Evolutionary conservation across 1,140 invertebrate species (phyloP).

Genomic region (Diabrotica virgifera): DNA sequence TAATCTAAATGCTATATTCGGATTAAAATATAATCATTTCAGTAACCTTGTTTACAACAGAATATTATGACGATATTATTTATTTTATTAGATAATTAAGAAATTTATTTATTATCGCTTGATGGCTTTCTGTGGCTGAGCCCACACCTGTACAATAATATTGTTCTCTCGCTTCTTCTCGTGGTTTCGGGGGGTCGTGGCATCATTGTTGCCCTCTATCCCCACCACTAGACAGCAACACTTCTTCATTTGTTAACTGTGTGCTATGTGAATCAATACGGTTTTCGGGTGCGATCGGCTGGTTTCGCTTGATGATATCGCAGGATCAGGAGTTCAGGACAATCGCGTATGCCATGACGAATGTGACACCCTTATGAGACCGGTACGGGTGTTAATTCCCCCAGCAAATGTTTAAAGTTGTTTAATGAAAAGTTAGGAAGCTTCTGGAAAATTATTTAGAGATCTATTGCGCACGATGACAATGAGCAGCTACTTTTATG

Average conservation of each 20-base stretch:
- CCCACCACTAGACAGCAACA: conserved; percentile 12
- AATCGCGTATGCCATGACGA: conserved; percentile 24
- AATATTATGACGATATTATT: no score
- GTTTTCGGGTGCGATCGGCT: conserved; percentile 14
- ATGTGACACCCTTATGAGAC: conserved; percentile 13
- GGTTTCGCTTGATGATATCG: conserved; percentile 20
- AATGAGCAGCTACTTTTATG: no score
- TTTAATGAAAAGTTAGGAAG: no score
- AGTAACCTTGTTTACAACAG: no score
- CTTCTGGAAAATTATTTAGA: no score
- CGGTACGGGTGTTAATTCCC: conserved; percentile 1
- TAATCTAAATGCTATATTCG: no score
- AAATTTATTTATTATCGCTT: no score
- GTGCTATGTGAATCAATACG: conserved; percentile 21
- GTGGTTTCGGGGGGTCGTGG: neutral
- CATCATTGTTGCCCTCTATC: conserved; percentile 14
- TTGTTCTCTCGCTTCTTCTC: neutral
- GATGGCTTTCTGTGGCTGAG: no score
- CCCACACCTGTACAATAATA: no score
- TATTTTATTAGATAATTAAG: no score
- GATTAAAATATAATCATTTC: no score
- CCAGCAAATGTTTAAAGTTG: conserved; percentile 5
- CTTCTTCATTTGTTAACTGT: conserved; percentile 24
- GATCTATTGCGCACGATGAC: no score
- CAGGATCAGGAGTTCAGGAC: conserved; percentile 24